Percentiles rank a stretch among this genome's conserved stretches.
These are phyloP conservation scores for Tanytarsus gracilentus DNA, from an alignment of 2,888 invertebrate genomes.

Conservation along the genomic window DNA sequence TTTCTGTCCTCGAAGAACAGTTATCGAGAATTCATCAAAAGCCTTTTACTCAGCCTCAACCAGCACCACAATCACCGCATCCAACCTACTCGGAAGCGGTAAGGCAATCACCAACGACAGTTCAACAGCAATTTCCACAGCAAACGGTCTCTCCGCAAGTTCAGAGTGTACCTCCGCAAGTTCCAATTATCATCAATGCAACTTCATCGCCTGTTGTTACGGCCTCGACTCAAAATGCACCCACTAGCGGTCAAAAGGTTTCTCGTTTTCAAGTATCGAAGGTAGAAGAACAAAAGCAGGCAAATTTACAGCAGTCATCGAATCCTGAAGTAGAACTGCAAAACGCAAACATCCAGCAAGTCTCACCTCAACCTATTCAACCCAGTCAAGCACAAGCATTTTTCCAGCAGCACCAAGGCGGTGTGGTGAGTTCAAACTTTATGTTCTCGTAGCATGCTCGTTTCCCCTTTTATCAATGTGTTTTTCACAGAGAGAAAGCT, in stretches of 20 bases:
- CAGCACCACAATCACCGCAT: not conserved
- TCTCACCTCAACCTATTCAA: not conserved
- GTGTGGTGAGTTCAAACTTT: conserved; percentile 17
- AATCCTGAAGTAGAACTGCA: conserved; percentile 9
- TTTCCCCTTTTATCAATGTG: not conserved
- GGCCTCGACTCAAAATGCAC: no score
- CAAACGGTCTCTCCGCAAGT: conserved; percentile 30
- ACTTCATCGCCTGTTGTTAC: no score
- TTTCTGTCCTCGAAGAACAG: conserved; percentile 52
- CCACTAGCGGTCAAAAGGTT: no score
- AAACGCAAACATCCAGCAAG: not conserved
- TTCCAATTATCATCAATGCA: no score
- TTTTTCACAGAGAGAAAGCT: no score
- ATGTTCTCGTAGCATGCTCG: not conserved
- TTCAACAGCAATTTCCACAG: not conserved
- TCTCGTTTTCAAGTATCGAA: conserved; percentile 72
- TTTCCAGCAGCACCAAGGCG: conserved; percentile 21
- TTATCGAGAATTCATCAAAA: conserved; percentile 43
- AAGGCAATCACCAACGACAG: conserved; percentile 19
- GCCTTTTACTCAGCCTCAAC: not conserved
- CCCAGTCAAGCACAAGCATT: conserved; percentile 27
- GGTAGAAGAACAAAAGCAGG: conserved; percentile 44
- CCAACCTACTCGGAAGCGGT: conserved; percentile 20
- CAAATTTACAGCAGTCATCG: conserved; percentile 28
- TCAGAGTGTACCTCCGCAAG: conserved; percentile 51